phyloP scores from a whole-genome alignment of 2,113 vertebrate genomes.

The Lonchura striata region DNA sequence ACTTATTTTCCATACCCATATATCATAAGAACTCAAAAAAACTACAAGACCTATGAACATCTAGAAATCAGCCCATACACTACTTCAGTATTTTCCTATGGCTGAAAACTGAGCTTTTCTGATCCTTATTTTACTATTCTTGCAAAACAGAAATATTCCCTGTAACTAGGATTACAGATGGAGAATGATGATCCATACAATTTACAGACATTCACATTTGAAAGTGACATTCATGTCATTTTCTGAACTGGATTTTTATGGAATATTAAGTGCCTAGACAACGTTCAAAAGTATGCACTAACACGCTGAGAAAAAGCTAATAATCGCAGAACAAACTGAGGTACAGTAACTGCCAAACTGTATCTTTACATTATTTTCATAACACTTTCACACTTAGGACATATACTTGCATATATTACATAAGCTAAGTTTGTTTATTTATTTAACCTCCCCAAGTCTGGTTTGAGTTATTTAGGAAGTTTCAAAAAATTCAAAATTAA shows the following conservation, averaged over 20 bases:
- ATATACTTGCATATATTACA: neutral
- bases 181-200: neutral
- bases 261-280: neutral
- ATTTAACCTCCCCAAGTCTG: neutral
- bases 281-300: neutral
- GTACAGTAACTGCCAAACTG: neutral
- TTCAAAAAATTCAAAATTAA: neutral
- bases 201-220: neutral
- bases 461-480: neutral
- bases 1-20: neutral
- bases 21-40: neutral
- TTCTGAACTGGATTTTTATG: neutral
- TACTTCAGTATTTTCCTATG: neutral
- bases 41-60: neutral
- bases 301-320: neutral
- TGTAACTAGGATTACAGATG: neutral
- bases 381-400: neutral
- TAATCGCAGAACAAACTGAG: neutral
- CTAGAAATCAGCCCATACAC: neutral
- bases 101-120: neutral
- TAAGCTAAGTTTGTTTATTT: neutral
- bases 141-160: neutral
- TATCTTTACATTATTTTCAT: neutral
- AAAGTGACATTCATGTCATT: neutral
- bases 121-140: neutral